phyloP scores from a whole-genome alignment of 2,113 vertebrate genomes.

The Myrmophylax atrothorax region DNA sequence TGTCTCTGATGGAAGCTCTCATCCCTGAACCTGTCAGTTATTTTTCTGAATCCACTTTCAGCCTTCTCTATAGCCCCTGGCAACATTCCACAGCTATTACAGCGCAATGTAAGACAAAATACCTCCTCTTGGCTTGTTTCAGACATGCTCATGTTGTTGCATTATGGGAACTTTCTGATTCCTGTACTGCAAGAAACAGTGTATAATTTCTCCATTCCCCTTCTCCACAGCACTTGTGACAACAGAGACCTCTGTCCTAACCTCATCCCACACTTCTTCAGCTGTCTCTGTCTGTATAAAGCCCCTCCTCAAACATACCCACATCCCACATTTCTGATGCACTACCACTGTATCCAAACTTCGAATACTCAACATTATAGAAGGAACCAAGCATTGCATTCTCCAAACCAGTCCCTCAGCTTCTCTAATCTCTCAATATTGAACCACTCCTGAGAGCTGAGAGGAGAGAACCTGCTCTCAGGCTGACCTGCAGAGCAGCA shows the following conservation, averaged over 20 bases:
- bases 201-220: background rate
- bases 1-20: background rate
- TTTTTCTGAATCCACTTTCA: constrained; percentile 1
- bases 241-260: background rate
- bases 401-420: background rate
- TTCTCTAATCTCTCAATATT: background rate
- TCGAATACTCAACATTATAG: fast-evolving
- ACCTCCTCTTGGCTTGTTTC: background rate
- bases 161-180: background rate
- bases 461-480: background rate
- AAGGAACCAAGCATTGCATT: background rate
- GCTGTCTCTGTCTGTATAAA: background rate
- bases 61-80: background rate
- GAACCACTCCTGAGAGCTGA: background rate
- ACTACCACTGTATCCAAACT: background rate
- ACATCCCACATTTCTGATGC: background rate
- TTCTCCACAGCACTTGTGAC: background rate
- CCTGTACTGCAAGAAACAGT: background rate
- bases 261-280: background rate
- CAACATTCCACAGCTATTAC: background rate
- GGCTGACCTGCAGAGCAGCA: background rate
- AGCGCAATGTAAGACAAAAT: background rate
- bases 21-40: background rate
- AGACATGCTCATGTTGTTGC: background rate
- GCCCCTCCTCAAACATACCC: background rate